A percentile compares a stretch with the other conserved stretches of the same genome.
Evolutionary conservation across 2,797 vertebrate genomes (phyloP).

Genomic region (Etheostoma perlongum): DNA sequence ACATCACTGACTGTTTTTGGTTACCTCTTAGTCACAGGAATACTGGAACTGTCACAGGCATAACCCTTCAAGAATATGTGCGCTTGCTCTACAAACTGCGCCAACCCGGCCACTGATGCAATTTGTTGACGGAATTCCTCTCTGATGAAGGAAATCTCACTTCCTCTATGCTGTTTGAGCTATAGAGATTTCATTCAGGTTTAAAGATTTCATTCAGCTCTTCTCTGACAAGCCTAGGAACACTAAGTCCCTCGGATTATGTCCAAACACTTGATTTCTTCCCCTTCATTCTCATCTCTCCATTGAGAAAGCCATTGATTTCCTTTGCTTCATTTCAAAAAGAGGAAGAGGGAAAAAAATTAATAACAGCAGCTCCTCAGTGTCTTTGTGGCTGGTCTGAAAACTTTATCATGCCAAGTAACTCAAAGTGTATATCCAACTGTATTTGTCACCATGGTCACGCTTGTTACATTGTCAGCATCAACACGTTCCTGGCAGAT

Average conservation of each 20-base stretch:
- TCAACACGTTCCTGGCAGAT: conserved; percentile 54
- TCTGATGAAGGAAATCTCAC: conserved; percentile 9
- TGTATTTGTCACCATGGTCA: conserved; percentile 5
- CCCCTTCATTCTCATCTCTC: conserved; percentile 62
- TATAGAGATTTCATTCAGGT: conserved; percentile 45
- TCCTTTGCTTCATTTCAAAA: conserved; percentile 49
- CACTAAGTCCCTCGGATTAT: conserved; percentile 50
- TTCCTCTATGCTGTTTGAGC: conserved; percentile 21
- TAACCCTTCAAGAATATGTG: too few species aligned
- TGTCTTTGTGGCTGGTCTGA: conserved; percentile 7
- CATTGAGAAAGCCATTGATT: conserved; percentile 61
- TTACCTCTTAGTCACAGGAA: too few species aligned
- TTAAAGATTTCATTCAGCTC: conserved; percentile 55
- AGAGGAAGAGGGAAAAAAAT: conserved; percentile 41
- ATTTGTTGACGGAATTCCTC: conserved; percentile 22
- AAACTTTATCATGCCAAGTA: conserved; percentile 23
- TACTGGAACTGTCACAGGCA: too few species aligned
- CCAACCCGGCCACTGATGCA: conserved; percentile 1
- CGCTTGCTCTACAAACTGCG: neutral
- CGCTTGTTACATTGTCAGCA: conserved; percentile 39
- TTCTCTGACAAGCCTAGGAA: conserved; percentile 45
- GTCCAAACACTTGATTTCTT: conserved; percentile 58
- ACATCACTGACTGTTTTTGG: neutral
- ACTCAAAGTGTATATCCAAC: conserved; percentile 17
- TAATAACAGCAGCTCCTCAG: conserved; percentile 54